A percentile compares a stretch with the other conserved stretches of the same genome.
Conservation (phyloP, 2,888 invertebrate genomes). For the Morinoia aosen region DNA sequence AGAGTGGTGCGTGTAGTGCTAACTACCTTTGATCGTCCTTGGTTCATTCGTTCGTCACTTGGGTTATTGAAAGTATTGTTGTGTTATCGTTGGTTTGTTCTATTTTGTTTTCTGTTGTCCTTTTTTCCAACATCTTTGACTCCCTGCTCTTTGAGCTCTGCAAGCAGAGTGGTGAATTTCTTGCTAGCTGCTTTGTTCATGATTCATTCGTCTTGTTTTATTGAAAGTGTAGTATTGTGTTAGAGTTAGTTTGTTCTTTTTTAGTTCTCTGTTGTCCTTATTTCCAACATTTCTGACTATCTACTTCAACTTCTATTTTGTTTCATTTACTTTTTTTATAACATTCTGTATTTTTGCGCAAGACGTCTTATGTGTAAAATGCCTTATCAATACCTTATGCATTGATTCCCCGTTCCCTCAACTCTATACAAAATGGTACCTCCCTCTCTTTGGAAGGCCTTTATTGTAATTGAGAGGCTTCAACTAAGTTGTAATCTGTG, state of each 20-base stretch:
- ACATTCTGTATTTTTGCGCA: too few relatives aligned
- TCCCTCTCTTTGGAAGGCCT: too few relatives aligned
- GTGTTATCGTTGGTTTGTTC: neutral
- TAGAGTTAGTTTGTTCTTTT: neutral
- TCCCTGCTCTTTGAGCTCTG: constrained; percentile 83
- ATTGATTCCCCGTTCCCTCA: too few relatives aligned
- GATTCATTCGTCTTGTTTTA: neutral
- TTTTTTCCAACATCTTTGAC: neutral
- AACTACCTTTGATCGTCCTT: neutral
- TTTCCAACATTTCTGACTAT: neutral
- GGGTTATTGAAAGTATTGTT: neutral
- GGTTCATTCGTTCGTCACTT: neutral
- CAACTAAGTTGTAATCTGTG: too few relatives aligned
- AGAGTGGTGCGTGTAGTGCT: constrained; percentile 81
- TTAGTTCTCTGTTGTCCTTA: neutral
- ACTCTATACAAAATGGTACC: too few relatives aligned
- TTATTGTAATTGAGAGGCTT: too few relatives aligned
- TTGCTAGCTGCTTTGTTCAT: neutral
- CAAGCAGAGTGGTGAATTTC: constrained; percentile 87
- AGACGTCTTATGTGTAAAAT: too few relatives aligned
- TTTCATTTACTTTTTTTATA: too few relatives aligned
- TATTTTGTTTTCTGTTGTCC: neutral
- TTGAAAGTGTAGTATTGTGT: neutral
- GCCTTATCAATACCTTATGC: too few relatives aligned
- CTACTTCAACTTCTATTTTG: neutral